A percentile compares a stretch with the other conserved stretches of the same genome.
These are phyloP conservation scores for Tipula unca DNA, from an alignment of 2,888 invertebrate genomes.

Conservation along the genomic window DNA sequence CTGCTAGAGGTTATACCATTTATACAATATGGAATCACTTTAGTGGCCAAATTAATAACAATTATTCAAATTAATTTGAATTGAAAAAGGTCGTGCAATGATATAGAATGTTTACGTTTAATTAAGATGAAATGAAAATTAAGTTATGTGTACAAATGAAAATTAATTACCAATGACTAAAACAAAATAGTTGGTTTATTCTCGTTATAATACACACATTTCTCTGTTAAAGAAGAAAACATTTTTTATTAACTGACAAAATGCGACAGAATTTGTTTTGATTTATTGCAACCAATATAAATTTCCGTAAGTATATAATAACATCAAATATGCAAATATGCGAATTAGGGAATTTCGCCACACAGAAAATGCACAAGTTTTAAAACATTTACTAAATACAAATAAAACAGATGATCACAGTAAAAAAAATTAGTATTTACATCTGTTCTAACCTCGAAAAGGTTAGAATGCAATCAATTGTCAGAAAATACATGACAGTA, in stretches of 20 bases:
- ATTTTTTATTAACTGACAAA: not conserved
- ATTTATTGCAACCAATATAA: not conserved
- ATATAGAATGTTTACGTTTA: not conserved
- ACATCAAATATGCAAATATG: not conserved
- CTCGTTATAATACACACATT: not conserved
- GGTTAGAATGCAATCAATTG: slow-evolving; percentile 40
- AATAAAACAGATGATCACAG: not conserved
- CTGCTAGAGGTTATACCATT: not conserved
- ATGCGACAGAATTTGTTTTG: not conserved
- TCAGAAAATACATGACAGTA: slow-evolving; percentile 35
- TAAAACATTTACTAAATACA: not conserved
- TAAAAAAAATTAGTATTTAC: slow-evolving; percentile 27
- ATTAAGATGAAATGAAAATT: not conserved
- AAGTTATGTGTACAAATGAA: not conserved
- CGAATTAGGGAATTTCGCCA: not conserved
- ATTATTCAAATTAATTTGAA: not conserved
- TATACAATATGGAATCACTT: not conserved
- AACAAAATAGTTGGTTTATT: not conserved
- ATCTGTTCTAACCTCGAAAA: slow-evolving; percentile 37
- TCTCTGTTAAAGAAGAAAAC: not conserved
- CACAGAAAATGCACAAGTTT: not conserved
- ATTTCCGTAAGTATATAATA: not conserved
- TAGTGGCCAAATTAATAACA: not conserved
- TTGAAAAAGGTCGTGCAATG: not conserved
- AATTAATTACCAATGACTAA: not conserved